phyloP scores from a whole-genome alignment of 2,888 invertebrate genomes.

The Caenorhabditis doughertyi region DNA sequence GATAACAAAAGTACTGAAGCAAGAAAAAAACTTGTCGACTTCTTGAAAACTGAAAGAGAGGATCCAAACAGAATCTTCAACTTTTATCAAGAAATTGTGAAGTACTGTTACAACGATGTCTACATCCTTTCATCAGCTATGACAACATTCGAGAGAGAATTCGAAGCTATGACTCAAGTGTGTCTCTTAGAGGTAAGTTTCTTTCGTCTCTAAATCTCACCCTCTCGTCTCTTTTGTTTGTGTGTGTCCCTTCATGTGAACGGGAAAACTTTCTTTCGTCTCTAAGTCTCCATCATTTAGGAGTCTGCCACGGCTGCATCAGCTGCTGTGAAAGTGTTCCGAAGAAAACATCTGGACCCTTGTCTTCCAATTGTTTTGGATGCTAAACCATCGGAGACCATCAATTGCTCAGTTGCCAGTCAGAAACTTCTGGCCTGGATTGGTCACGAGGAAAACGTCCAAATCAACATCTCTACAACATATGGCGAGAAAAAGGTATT shows the following conservation, averaged over 20 bases:
- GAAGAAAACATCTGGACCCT: neutral
- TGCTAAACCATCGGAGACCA: neutral
- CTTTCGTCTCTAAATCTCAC: neutral
- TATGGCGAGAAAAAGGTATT: slow-evolving; percentile 14
- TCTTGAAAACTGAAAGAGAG: neutral
- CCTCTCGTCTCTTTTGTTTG: too few species aligned
- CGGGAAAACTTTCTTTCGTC: neutral
- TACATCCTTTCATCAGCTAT: slow-evolving; percentile 11
- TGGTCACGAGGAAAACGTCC: neutral
- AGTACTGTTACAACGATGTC: slow-evolving; percentile 21
- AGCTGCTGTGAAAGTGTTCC: slow-evolving; percentile 2
- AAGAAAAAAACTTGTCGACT: neutral
- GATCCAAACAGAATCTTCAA: neutral
- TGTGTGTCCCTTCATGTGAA: too few species aligned
- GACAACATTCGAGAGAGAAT: slow-evolving; percentile 6
- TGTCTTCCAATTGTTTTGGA: slow-evolving; percentile 10
- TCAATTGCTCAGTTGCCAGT: neutral
- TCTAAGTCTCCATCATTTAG: neutral
- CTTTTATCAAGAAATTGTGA: neutral
- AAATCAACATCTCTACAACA: slow-evolving; percentile 12
- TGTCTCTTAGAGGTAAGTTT: slow-evolving; percentile 11
- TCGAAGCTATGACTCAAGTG: slow-evolving; percentile 13
- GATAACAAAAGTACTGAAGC: neutral
- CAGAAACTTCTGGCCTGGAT: slow-evolving; percentile 31
- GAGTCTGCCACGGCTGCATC: slow-evolving; percentile 13